Evolutionary conservation across 2,113 vertebrate genomes (phyloP), one percentile per base, ranked within the genome.

Genomic region (Dromas ardeola): DNA sequence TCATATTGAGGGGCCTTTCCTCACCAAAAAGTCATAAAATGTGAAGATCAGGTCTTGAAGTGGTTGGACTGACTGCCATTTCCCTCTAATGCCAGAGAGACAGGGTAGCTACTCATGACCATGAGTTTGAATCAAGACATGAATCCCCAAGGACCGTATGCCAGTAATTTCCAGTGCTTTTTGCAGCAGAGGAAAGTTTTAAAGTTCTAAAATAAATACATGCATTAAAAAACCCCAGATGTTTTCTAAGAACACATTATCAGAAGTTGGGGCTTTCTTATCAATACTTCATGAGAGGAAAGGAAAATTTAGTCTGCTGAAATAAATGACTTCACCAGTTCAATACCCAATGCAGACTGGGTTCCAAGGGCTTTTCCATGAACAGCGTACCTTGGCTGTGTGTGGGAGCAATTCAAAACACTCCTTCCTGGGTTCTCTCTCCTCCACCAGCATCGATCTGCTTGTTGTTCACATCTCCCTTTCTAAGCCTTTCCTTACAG

Each of bases 331-430:
- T 83, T 63, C 0, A 21, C 3, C 12, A 18, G 62, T 80, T 56
- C 36, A 69, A 91, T 88, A 38, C 38, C 13, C 14, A 55, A 1
- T 15, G 14, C 15, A 56, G 18, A 36, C 40, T 78, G 32, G 15
- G 67, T 87, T 91, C 32, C 17, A 58, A 50, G 17, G 21, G 6
- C 6, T 78, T 85, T 70, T 76, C 55, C 63, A 32, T 50, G 21
- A 42, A 18, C 26, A 56, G 3, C 0, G 2, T 40, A 12, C 10
- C 19, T 61, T 14, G 4, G 5, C 9, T 56, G 3, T 13, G 1
- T 55, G 15, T 34, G 32, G 7, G 32, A 95, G 15, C 10, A 49
- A 32, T 32, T 84, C 6, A 50, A 81, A 78, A 58, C 26, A 0
- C 20, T 29, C 38, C 29, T 76, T 78, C 38, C 26, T 55, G 13